A percentile compares a stretch with the other conserved stretches of the same genome.
These are phyloP conservation scores for Cebidichthys violaceus DNA, from an alignment of 2,113 vertebrate species.

Conservation along the genomic window DNA sequence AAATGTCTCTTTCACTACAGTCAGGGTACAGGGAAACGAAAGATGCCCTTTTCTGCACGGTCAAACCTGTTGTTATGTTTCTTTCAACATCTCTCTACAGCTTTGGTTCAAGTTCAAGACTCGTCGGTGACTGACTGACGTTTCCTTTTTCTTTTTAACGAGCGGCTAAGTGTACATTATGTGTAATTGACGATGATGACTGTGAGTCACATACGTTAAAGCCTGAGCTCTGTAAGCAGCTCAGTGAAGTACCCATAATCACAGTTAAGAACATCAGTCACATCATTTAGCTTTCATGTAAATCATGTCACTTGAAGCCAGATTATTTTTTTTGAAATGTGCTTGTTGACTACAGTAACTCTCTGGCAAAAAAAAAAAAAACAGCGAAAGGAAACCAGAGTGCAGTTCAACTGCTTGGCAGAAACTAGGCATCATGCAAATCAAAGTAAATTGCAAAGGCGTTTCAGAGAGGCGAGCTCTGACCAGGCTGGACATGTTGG, in stretches of 20 bases:
- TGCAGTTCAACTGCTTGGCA: not conserved
- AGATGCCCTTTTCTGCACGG: not conserved
- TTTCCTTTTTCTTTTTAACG: no score
- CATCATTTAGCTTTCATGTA: not conserved
- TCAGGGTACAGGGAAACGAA: not conserved
- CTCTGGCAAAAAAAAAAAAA: not conserved
- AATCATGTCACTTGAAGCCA: not conserved
- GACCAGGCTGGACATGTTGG: slow-evolving; percentile 88
- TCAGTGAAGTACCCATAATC: not conserved
- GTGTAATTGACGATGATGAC: not conserved
- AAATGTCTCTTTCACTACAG: not conserved
- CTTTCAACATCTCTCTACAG: not conserved
- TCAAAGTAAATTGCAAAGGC: not conserved
- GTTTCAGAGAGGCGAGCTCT: not conserved
- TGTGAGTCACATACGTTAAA: not conserved
- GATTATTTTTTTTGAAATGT: not conserved
- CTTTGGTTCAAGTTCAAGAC: not conserved
- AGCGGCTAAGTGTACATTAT: not conserved
- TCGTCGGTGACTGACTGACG: not conserved
- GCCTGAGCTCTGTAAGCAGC: not conserved
- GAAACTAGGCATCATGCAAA: not conserved
- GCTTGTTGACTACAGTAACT: no score
- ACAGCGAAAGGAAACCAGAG: no score
- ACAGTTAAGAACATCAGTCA: not conserved
- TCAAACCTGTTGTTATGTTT: not conserved